Base-by-base conservation (phyloP, 2,888 invertebrate genomes). In the Cheilosia scutellata region DNA sequence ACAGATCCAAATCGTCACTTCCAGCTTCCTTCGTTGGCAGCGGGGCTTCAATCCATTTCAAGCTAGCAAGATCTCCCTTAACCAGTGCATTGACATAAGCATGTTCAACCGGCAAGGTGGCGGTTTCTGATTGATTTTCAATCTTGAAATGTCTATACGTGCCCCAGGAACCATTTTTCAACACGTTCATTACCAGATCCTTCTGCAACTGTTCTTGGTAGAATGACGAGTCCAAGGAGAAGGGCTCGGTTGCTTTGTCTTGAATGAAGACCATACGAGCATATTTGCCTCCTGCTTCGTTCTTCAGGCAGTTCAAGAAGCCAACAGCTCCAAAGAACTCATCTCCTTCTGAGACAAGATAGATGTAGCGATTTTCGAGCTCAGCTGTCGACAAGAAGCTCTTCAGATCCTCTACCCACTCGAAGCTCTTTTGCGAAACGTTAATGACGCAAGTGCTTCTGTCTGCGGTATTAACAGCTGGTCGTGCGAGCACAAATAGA, bases 61-160 rank as follows among this genome's bases (percentile, higher is more conserved):
- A 94, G 89, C 97, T 98, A 25, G 98, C 95, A 88, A 99, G 94
- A 93, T 99, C 99, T 75, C 99, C 99, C 90, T 98, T 95, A 16
- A 96, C 96, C 88, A 98, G 92, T 1, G 98, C 96, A 93, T 99
- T 99, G 65, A 99, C 96, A 93, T 98, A 99, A 13, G 99, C 99
- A 93, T 98, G 97, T 91, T 98, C 96, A 74, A 97, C 96, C 91
- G 95, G 94, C 31, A 94, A 88, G 87, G 93, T 90, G 25, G 92
- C 91, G 7, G 90, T 89, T 60, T 91, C 91, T 3, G 90, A 89
- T 68, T 88, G 87, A 47, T 93, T 93, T 88, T 95, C 95, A 79
- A 97, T 92, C 87, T 93, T 93, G 84, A 98, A 92, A 92, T 99
- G 98, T 37, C 98, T 94, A 93, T 95, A 97, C 57, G 95, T 94